Conservation (phyloP, 2,888 invertebrate species). For the Plebejus melissa region DNA sequence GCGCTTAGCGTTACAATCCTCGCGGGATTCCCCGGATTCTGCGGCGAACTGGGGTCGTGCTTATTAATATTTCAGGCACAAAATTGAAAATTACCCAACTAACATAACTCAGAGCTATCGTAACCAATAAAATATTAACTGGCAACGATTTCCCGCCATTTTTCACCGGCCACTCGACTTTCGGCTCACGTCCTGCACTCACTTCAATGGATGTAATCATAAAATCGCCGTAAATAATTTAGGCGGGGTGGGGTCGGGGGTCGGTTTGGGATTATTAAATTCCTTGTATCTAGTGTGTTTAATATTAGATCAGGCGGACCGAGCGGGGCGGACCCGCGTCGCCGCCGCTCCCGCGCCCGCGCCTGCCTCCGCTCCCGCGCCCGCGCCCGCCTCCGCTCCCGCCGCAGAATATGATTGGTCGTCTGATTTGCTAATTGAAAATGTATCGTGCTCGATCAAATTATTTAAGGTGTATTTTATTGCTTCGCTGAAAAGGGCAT, state of each 20-base stretch:
- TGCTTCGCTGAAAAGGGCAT: constrained; percentile 2
- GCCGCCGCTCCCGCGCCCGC: constrained; percentile 48
- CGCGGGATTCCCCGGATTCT: constrained; percentile 20
- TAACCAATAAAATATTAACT: constrained; percentile 76
- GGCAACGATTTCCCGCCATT: constrained; percentile 68
- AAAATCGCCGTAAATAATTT: constrained; percentile 79
- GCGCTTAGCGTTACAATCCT: constrained; percentile 34
- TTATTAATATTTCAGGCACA: constrained; percentile 75
- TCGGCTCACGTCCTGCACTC: constrained; percentile 66
- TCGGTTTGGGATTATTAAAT: constrained; percentile 74
- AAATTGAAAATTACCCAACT: constrained; percentile 74
- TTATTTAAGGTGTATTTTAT: constrained; percentile 9
- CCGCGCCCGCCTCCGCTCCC: constrained; percentile 53
- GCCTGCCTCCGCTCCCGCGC: constrained; percentile 58
- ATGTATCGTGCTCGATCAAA: constrained; percentile 30
- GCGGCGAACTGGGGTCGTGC: constrained; percentile 47
- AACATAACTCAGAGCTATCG: constrained; percentile 75
- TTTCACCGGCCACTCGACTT: constrained; percentile 64
- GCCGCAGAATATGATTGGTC: constrained; percentile 70
- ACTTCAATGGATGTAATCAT: constrained; percentile 76
- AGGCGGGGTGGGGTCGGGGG: constrained; percentile 43
- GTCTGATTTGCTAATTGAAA: constrained; percentile 65
- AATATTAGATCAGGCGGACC: constrained; percentile 74
- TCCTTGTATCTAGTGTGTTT: constrained; percentile 79
- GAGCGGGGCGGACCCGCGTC: constrained; percentile 66